A percentile compares a stretch with the other conserved stretches of the same genome.
Evolutionary conservation across 2,113 vertebrate species (phyloP).

Genomic region (Diadophis punctatus): DNA sequence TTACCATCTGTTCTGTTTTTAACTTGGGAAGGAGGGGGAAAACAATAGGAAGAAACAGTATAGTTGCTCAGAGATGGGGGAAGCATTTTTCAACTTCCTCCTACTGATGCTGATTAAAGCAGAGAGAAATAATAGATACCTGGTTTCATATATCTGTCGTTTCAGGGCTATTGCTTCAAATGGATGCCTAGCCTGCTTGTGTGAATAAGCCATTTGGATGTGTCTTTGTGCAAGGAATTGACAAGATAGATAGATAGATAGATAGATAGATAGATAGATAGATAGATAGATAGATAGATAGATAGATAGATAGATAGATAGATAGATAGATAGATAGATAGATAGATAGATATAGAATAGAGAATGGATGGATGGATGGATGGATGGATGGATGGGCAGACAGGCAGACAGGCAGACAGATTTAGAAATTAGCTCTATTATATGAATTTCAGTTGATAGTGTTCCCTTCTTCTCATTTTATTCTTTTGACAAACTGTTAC

Average conservation of each 20-base stretch:
- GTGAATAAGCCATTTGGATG: background rate
- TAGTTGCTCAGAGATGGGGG: conserved; percentile 53
- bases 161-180: background rate
- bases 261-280: too few relatives aligned
- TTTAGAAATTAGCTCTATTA: too few relatives aligned
- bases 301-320: too few relatives aligned
- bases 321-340: too few relatives aligned
- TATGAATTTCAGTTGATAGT: background rate
- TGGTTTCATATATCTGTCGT: background rate
- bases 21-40: conserved; percentile 64
- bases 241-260: background rate
- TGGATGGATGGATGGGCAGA: too few relatives aligned
- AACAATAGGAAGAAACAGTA: conserved; percentile 54
- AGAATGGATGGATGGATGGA: too few relatives aligned
- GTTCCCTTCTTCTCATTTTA: conserved; percentile 11
- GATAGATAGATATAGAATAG: background rate
- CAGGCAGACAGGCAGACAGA: too few relatives aligned
- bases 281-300: too few relatives aligned
- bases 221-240: background rate
- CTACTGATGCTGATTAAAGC: conserved; percentile 78
- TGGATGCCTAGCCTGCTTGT: background rate
- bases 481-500: background rate
- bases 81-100: conserved; percentile 62
- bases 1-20: conserved; percentile 78
- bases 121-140: conserved; percentile 55